These are phyloP conservation scores for Nomada fucata DNA, from an alignment of 2,888 invertebrate species.

Conservation along the genomic window DNA sequence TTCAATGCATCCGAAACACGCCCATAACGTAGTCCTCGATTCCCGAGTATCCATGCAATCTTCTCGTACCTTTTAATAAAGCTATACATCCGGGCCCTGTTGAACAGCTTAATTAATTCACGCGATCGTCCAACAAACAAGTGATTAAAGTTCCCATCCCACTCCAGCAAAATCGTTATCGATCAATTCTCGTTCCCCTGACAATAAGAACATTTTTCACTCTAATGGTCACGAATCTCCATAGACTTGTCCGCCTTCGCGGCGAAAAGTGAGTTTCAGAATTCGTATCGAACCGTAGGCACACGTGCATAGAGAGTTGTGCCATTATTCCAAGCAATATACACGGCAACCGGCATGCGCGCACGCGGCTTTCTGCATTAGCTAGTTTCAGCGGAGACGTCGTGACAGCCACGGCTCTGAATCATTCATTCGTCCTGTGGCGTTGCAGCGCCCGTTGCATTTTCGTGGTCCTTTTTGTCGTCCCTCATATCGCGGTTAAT, in stretches of 20 bases:
- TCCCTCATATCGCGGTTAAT: conserved; percentile 73
- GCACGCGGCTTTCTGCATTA: conserved; percentile 52
- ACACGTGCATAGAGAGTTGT: conserved; percentile 17
- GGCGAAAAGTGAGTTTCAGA: conserved; percentile 14
- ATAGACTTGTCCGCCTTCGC: conserved; percentile 19
- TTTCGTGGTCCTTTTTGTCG: conserved; percentile 67
- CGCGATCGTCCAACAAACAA: not conserved
- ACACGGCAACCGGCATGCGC: not conserved
- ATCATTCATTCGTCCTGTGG: conserved; percentile 72
- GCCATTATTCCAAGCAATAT: conserved; percentile 29
- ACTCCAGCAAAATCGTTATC: not conserved
- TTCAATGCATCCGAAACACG: too few relatives aligned
- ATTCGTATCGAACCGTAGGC: conserved; percentile 31
- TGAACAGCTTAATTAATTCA: not conserved
- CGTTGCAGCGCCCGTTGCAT: conserved; percentile 51
- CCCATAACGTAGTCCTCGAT: too few relatives aligned
- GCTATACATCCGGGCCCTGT: not conserved
- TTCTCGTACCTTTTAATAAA: too few relatives aligned
- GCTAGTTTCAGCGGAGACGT: conserved; percentile 53
- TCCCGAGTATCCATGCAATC: too few relatives aligned
- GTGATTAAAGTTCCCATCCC: not conserved
- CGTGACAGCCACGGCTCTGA: conserved; percentile 65
- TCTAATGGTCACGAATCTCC: not conserved
- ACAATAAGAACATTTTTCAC: conserved; percentile 17
- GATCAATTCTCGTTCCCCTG: not conserved